Conservation (phyloP, 2,888 invertebrate genomes). For the Cinara cedri region DNA sequence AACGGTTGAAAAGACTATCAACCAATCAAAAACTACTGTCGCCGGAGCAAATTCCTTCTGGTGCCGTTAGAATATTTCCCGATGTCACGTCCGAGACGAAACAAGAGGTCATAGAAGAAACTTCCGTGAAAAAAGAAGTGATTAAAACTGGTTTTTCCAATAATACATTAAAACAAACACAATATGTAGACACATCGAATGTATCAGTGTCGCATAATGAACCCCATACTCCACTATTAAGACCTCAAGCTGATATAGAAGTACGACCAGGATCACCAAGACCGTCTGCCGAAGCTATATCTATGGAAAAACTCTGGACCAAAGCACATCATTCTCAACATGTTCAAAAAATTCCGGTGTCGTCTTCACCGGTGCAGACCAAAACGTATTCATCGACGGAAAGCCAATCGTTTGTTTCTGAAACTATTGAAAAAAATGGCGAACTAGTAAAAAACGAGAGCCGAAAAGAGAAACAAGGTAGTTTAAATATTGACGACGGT, state of each 20-base stretch:
- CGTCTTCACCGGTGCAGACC: background rate
- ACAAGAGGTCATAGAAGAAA: conserved; percentile 41
- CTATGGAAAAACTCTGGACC: conserved; percentile 75
- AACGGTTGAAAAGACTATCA: conserved; percentile 69
- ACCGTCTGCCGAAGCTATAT: conserved; percentile 71
- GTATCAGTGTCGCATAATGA: background rate
- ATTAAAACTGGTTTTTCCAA: conserved; percentile 2
- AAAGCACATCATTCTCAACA: conserved; percentile 41
- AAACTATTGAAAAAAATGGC: conserved; percentile 23
- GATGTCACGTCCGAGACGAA: conserved; percentile 49
- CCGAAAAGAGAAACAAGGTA: conserved; percentile 32
- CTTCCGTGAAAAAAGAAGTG: conserved; percentile 30
- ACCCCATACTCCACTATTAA: conserved; percentile 62
- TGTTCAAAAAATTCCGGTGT: background rate
- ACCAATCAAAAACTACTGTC: conserved; percentile 67
- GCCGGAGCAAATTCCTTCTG: conserved; percentile 67
- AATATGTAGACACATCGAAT: conserved; percentile 6
- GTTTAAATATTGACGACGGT: conserved; percentile 30
- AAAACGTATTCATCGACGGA: conserved; percentile 42
- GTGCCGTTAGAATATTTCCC: conserved; percentile 67
- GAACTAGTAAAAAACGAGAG: conserved; percentile 24
- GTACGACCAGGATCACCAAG: conserved; percentile 65
- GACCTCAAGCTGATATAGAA: conserved; percentile 62
- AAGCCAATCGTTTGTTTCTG: conserved; percentile 28
- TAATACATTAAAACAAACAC: conserved; percentile 14